Evolutionary conservation across 2,797 vertebrate species (phyloP).

Genomic region (Rhinichthys osculus): DNA sequence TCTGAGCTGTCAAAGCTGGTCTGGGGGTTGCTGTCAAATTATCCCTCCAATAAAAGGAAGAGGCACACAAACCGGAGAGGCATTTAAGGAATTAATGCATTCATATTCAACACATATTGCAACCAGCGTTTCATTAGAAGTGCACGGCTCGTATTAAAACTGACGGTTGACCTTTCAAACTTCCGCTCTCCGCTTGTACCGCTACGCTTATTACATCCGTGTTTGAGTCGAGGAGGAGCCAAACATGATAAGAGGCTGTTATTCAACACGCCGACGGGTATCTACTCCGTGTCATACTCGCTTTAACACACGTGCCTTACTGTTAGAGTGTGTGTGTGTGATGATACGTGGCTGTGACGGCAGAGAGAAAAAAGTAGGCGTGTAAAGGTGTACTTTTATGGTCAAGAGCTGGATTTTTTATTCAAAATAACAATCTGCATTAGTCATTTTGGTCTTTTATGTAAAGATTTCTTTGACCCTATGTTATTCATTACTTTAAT

Average conservation of each 20-base stretch:
- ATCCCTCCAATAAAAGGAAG: conserved; percentile 84
- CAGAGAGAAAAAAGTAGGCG: not conserved
- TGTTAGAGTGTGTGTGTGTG: not conserved
- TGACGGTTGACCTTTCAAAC: conserved; percentile 88
- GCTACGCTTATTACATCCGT: conserved; percentile 83
- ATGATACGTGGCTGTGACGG: not conserved
- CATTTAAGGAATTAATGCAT: conserved; percentile 88
- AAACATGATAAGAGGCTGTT: conserved; percentile 85
- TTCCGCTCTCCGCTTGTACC: conserved; percentile 70
- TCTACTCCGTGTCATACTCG: conserved; percentile 62
- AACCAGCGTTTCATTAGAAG: conserved; percentile 83
- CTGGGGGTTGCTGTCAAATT: conserved; percentile 90
- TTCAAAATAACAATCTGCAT: too few relatives aligned
- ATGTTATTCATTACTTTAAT: not conserved
- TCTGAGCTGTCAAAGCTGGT: conserved; percentile 84
- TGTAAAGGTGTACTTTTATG: not conserved
- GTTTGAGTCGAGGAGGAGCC: conserved; percentile 83
- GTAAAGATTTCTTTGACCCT: not conserved
- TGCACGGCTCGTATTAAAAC: conserved; percentile 82
- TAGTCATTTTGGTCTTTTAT: not conserved
- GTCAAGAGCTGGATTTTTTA: not conserved
- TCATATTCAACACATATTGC: conserved; percentile 86
- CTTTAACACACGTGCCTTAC: conserved; percentile 52
- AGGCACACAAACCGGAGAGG: conserved; percentile 82
- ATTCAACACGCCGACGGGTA: conserved; percentile 79